Conservation (phyloP, 2,797 vertebrate genomes). For the Megaceryle alcyon region DNA sequence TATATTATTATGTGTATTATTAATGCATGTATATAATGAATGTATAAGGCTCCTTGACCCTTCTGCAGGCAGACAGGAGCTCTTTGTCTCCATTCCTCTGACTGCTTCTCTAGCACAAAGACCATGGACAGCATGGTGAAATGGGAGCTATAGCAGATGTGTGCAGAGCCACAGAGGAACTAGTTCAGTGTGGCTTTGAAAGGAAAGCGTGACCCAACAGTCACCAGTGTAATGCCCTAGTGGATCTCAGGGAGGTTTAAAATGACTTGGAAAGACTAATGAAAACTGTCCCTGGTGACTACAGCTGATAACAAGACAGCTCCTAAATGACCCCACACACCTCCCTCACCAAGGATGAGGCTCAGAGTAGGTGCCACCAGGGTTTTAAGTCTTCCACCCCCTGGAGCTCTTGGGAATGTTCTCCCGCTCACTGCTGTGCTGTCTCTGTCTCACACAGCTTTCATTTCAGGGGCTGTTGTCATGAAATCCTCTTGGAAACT, state of each 20-base stretch:
- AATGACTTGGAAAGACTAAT: not conserved
- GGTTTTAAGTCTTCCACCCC: not conserved
- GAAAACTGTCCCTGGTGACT: not conserved
- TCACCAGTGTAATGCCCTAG: not conserved
- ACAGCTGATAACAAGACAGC: not conserved
- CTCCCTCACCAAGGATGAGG: not conserved
- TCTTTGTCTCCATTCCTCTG: not conserved
- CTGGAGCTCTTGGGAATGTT: not conserved
- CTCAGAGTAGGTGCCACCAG: rapidly evolving
- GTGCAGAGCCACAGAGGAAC: not conserved
- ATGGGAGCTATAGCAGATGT: not conserved
- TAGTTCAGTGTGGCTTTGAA: not conserved
- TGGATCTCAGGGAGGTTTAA: not conserved
- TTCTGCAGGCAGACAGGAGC: not conserved
- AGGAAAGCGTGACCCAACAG: not conserved
- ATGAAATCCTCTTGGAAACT: not conserved
- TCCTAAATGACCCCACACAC: not conserved
- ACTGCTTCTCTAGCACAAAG: not conserved
- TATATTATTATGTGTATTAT: too few relatives aligned
- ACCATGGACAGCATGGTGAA: rapidly evolving
- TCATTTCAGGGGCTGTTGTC: not conserved
- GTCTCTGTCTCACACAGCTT: not conserved
- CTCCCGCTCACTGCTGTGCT: rapidly evolving
- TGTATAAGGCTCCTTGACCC: not conserved
- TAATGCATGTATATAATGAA: not conserved